phyloP scores from a whole-genome alignment of 2,113 vertebrate species.

The Suncus etruscus region DNA sequence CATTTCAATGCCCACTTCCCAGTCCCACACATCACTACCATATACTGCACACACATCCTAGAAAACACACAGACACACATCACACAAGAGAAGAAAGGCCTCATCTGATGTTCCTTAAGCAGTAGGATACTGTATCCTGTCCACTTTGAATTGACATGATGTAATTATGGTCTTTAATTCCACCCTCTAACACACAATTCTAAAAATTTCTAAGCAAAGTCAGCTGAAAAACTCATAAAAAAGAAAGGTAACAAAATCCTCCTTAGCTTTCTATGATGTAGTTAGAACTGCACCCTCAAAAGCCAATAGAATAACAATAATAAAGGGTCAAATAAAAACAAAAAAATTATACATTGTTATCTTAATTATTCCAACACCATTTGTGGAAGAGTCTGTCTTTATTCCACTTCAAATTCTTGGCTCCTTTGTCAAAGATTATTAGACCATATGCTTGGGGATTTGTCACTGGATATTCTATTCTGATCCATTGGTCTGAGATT shows the following conservation, averaged over 20 bases:
- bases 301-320: slow-evolving; percentile 3
- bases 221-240: neutral
- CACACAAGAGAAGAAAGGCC: neutral
- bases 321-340: slow-evolving; percentile 34
- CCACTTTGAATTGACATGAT: neutral
- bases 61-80: neutral
- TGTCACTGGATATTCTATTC: too few relatives aligned
- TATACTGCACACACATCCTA: neutral
- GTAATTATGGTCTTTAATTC: neutral
- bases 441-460: too few relatives aligned
- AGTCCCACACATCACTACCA: neutral
- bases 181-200: neutral
- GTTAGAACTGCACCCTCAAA: neutral
- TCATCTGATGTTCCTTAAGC: neutral
- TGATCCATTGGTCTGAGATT: too few relatives aligned
- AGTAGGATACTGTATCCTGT: neutral
- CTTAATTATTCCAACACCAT: too few relatives aligned
- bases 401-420: too few relatives aligned
- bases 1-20: neutral
- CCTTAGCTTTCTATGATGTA: neutral
- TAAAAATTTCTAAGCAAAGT: slow-evolving; percentile 1
- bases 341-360: neutral
- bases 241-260: neutral
- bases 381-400: too few relatives aligned
- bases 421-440: too few relatives aligned